phyloP scores from a whole-genome alignment of 1,140 invertebrate species.

The Drosophila sechellia region DNA sequence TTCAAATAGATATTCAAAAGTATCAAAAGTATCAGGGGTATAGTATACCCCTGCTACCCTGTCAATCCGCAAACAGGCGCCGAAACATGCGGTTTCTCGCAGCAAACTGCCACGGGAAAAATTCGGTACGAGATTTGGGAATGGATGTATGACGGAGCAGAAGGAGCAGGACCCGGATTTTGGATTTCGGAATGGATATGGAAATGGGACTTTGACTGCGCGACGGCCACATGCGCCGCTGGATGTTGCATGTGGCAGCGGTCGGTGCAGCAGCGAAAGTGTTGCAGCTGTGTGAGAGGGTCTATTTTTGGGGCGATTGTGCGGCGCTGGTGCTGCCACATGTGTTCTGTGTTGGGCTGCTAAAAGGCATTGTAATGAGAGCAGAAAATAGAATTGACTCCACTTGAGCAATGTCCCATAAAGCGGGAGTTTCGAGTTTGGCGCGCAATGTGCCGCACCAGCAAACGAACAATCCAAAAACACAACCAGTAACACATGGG shows the following conservation, averaged over 20 bases:
- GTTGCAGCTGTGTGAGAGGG: slow-evolving; percentile 50
- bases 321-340: slow-evolving; percentile 52
- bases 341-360: slow-evolving; percentile 56
- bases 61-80: slow-evolving; percentile 20
- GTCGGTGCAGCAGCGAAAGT: slow-evolving; percentile 63
- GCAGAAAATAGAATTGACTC: slow-evolving; percentile 68
- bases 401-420: slow-evolving; percentile 74
- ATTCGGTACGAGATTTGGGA: slow-evolving; percentile 33
- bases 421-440: slow-evolving; percentile 56
- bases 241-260: slow-evolving; percentile 34
- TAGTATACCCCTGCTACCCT: slow-evolving; percentile 20
- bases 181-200: not conserved
- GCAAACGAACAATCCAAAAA: not conserved
- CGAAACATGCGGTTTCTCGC: slow-evolving; percentile 39
- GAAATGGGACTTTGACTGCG: slow-evolving; percentile 19
- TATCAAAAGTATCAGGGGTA: not conserved
- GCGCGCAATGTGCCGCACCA: slow-evolving; percentile 43
- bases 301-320: slow-evolving; percentile 45
- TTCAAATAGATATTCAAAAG: too few species aligned
- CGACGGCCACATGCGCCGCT: slow-evolving; percentile 40
- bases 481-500: slow-evolving; percentile 29
- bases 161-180: slow-evolving; percentile 14
- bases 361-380: slow-evolving; percentile 76
- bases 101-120: slow-evolving; percentile 8
- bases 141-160: slow-evolving; percentile 6